Conservation (phyloP, 2,888 invertebrate genomes). For the Biston betularia region DNA sequence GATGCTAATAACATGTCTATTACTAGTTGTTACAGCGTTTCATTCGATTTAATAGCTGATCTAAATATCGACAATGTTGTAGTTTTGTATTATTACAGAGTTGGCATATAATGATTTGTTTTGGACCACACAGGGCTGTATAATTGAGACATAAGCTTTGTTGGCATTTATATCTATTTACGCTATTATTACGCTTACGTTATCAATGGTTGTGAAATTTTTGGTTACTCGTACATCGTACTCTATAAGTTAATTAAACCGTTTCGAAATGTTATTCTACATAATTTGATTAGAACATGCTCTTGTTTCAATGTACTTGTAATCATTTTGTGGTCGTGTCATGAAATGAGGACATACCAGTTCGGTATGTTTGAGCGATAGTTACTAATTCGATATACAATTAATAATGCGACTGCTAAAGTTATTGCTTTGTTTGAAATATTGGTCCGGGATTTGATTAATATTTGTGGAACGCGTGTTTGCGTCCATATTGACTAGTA, state of each 20-base stretch:
- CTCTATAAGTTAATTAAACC: constrained; percentile 54
- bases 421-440: constrained; percentile 26
- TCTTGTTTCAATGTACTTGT: constrained; percentile 67
- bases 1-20: constrained; percentile 77
- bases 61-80: constrained; percentile 77
- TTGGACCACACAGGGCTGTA: constrained; percentile 76
- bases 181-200: constrained; percentile 59
- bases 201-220: constrained; percentile 55
- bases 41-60: constrained; percentile 74
- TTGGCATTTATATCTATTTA: constrained; percentile 62
- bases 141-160: constrained; percentile 80
- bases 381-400: constrained; percentile 29
- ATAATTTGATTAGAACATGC: constrained; percentile 63
- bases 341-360: constrained; percentile 57
- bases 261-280: constrained; percentile 54
- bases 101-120: constrained; percentile 69
- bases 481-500: constrained; percentile 16
- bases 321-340: constrained; percentile 68
- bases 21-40: constrained; percentile 75
- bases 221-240: constrained; percentile 47
- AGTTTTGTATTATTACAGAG: constrained; percentile 70
- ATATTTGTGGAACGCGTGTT: constrained; percentile 16
- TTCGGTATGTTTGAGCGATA: constrained; percentile 33
- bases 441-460: constrained; percentile 23
- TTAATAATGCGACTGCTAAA: constrained; percentile 26